Evolutionary conservation across 92 coral and sea anemone genomes (phyloP).

Genomic region (Paramuricea clavata): DNA sequence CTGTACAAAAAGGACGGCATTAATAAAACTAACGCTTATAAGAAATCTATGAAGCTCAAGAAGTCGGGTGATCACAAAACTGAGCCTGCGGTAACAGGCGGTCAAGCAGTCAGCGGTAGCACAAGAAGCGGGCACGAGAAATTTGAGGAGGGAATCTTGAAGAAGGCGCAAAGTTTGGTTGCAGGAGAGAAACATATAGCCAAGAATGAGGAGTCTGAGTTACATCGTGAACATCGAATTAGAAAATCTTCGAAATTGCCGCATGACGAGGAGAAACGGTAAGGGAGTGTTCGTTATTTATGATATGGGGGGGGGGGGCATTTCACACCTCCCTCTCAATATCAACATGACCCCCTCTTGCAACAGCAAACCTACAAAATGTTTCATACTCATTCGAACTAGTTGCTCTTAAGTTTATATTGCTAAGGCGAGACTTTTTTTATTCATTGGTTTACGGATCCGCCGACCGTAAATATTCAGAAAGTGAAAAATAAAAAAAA

Average conservation of each 20-base stretch:
- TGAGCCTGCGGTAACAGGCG: too few species aligned
- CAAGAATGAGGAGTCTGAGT: conserved; percentile 17
- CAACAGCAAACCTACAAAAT: too few species aligned
- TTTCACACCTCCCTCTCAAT: too few species aligned
- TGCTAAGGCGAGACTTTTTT: too few species aligned
- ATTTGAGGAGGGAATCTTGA: conserved; percentile 17
- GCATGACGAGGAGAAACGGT: conserved; percentile 40
- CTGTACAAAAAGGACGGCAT: conserved; percentile 43
- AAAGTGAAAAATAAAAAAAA: too few species aligned
- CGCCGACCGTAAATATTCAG: too few species aligned
- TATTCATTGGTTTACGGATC: too few species aligned
- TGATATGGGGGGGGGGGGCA: too few species aligned
- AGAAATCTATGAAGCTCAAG: conserved; percentile 40
- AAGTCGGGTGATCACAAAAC: conserved; percentile 51
- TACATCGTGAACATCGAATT: conserved; percentile 41
- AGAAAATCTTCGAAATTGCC: conserved; percentile 44
- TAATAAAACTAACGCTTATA: conserved; percentile 49
- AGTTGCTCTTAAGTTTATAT: too few species aligned
- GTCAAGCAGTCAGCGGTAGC: not conserved
- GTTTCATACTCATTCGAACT: too few species aligned
- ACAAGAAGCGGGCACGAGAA: conserved; percentile 2
- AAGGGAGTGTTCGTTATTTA: too few species aligned
- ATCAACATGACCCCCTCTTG: too few species aligned
- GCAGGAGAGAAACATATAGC: conserved; percentile 32
- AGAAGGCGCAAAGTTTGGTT: conserved; percentile 38